Conservation (phyloP, 2,113 vertebrate species). For the Vulpes ferrilata region DNA sequence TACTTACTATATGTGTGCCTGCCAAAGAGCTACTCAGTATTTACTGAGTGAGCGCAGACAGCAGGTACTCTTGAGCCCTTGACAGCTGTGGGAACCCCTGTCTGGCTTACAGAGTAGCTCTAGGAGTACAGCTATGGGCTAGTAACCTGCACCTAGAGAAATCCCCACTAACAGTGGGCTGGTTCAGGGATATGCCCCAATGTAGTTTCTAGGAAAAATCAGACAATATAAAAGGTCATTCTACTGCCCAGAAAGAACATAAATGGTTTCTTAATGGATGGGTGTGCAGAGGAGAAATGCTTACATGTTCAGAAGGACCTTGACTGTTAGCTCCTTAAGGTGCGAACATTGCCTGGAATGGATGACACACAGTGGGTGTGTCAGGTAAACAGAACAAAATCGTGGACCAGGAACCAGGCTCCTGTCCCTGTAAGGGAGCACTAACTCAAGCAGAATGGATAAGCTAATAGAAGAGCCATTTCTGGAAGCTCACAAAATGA, state of each 20-base stretch:
- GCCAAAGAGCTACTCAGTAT: neutral
- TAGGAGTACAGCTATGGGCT: neutral
- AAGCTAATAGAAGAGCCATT: neutral
- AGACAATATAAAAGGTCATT: neutral
- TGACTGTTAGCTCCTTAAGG: neutral
- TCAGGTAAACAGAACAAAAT: neutral
- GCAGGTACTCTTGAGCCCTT: neutral
- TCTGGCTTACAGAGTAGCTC: neutral
- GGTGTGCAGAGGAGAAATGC: neutral
- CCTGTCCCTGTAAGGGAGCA: neutral
- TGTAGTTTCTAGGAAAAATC: neutral
- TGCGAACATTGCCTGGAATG: neutral
- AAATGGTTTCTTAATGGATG: neutral
- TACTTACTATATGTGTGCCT: neutral
- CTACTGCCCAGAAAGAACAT: neutral
- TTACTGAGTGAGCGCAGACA: neutral
- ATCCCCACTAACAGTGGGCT: neutral
- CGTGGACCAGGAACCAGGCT: neutral
- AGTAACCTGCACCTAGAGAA: neutral
- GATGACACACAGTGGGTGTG: neutral
- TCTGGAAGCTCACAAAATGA: neutral
- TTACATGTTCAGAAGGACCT: neutral
- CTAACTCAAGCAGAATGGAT: neutral
- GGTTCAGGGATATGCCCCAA: neutral
- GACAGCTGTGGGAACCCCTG: neutral